Evolutionary conservation across 2,113 vertebrate genomes (phyloP).

Genomic region (Cavia porcellus): DNA sequence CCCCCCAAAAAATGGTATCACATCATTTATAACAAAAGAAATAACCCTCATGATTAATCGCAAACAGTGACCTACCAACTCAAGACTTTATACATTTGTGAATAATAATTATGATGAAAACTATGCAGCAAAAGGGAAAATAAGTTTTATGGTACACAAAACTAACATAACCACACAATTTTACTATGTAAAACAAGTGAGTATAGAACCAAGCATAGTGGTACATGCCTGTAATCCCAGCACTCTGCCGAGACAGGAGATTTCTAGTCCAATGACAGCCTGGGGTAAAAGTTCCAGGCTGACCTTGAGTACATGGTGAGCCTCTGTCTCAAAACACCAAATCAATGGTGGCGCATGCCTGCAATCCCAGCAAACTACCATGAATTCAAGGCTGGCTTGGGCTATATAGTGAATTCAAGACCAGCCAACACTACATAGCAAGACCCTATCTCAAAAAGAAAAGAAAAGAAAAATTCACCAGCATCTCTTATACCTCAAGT

Average conservation of each 20-base stretch:
- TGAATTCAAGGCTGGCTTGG: no score
- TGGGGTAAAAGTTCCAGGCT: background rate
- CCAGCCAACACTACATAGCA: background rate
- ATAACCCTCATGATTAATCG: conserved; percentile 12
- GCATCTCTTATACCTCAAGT: background rate
- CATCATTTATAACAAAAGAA: conserved; percentile 56
- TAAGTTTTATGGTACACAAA: background rate
- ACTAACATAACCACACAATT: background rate
- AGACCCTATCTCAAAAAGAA: background rate
- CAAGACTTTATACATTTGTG: background rate
- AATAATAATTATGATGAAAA: conserved; percentile 19
- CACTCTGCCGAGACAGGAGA: background rate
- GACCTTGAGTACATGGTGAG: background rate
- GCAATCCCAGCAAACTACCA: no score
- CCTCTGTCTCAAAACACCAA: background rate
- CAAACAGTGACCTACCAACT: conserved; percentile 27
- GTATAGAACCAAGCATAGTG: background rate
- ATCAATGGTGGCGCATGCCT: no score
- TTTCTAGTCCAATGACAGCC: background rate
- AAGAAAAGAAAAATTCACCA: background rate
- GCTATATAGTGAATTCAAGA: background rate
- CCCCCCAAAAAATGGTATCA: background rate
- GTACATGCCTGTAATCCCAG: background rate
- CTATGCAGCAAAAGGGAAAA: background rate
- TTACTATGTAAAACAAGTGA: conserved; percentile 15